These are phyloP conservation scores for Melanotus villosus DNA, from an alignment of 2,888 invertebrate species.

Conservation along the genomic window DNA sequence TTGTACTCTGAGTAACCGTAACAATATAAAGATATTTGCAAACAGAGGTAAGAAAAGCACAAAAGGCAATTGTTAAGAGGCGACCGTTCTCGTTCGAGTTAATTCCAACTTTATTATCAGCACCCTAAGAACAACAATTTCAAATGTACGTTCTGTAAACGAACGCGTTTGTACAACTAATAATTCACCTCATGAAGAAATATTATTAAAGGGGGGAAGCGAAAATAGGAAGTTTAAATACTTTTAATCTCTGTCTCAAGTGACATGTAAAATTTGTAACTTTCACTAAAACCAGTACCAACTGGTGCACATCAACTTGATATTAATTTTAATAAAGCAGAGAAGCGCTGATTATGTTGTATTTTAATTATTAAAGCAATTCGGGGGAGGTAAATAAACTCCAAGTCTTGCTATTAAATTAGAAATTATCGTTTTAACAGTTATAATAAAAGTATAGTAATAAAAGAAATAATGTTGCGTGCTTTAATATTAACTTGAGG, in stretches of 20 bases:
- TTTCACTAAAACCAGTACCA: neutral
- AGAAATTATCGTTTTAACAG: no score
- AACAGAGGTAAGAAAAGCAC: neutral
- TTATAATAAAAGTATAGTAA: no score
- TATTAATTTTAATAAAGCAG: neutral
- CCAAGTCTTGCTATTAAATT: no score
- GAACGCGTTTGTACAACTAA: neutral
- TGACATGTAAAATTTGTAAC: slow-evolving; percentile 13
- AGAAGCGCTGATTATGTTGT: neutral
- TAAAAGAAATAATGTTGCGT: no score
- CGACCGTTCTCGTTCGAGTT: slow-evolving; percentile 1
- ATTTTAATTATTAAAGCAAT: neutral
- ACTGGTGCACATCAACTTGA: neutral
- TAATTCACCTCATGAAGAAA: no score
- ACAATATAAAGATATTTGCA: neutral
- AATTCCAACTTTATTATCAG: slow-evolving; percentile 5
- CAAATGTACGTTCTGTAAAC: neutral
- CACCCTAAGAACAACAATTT: neutral
- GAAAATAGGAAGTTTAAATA: neutral
- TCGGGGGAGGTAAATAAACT: no score
- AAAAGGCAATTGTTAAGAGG: slow-evolving; percentile 2
- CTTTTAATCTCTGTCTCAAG: neutral
- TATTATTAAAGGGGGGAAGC: no score
- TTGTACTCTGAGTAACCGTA: no score
- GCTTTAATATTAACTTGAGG: no score